Evolutionary conservation across 2,113 vertebrate genomes (phyloP).

Genomic region (Salvelinus fontinalis): DNA sequence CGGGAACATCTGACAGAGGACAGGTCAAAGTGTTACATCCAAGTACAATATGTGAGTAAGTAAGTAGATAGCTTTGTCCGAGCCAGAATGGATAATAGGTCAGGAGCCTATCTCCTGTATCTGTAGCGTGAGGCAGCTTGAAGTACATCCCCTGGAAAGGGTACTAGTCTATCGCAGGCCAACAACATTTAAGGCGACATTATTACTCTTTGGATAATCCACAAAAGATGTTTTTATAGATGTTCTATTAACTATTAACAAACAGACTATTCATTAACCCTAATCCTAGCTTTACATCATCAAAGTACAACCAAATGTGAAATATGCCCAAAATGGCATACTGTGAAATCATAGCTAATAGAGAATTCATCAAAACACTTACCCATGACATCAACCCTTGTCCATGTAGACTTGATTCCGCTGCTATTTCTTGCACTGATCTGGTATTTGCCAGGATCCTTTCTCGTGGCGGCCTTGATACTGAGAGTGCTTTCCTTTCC

Average conservation of each 20-base stretch:
- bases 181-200: no score
- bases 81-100: no score
- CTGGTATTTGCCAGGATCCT: conserved; percentile 89
- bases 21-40: conserved; percentile 4
- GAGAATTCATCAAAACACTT: conserved; percentile 52
- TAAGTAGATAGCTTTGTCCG: neutral
- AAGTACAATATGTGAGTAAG: neutral
- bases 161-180: no score
- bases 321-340: neutral
- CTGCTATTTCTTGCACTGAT: conserved; percentile 91
- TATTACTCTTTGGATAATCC: no score
- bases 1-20: conserved; percentile 88
- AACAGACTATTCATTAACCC: no score
- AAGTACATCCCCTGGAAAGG: no score
- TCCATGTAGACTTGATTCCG: conserved; percentile 84
- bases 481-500: conserved; percentile 83
- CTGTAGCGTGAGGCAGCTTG: no score
- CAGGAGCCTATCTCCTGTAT: no score
- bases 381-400: conserved; percentile 92
- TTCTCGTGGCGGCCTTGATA: conserved; percentile 83
- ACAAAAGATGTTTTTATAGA: no score
- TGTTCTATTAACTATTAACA: no score
- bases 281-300: no score
- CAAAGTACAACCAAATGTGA: neutral
- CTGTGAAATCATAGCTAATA: neutral